Percentiles rank a stretch among this genome's conserved stretches.
Evolutionary conservation across 1,140 invertebrate genomes (phyloP).

Genomic region (Globodera rostochiensis): DNA sequence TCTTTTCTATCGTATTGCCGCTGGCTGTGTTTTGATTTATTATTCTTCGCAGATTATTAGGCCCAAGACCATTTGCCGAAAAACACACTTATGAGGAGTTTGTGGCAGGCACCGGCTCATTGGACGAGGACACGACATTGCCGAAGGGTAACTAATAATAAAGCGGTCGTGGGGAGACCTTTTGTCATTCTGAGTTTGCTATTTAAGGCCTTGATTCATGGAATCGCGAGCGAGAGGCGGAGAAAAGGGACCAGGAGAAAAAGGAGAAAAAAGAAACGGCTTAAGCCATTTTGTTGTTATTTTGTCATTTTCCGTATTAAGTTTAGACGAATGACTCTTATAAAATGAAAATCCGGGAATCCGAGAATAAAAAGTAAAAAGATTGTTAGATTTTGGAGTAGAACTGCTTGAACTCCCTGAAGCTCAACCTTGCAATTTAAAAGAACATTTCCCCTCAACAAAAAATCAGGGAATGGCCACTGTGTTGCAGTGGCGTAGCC

Average conservation of each 20-base stretch:
- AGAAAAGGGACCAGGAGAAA: constrained; percentile 34
- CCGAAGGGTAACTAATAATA: constrained; percentile 77
- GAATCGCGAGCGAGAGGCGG: constrained; percentile 72
- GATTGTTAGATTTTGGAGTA: too few species aligned
- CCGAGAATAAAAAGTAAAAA: too few species aligned
- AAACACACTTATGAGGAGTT: constrained; percentile 99
- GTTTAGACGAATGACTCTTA: neutral
- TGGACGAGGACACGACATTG: constrained; percentile 84
- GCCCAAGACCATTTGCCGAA: constrained; percentile 90
- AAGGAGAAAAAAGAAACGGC: constrained; percentile 18
- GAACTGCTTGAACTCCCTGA: too few species aligned
- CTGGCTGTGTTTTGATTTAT: neutral
- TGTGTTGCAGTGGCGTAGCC: too few species aligned
- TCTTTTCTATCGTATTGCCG: neutral
- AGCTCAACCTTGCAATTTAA: too few species aligned
- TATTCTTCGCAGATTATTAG: constrained; percentile 72
- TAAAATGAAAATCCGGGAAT: too few species aligned
- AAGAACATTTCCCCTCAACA: too few species aligned
- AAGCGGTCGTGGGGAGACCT: neutral
- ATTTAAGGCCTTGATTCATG: constrained; percentile 77
- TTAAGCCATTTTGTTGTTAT: neutral
- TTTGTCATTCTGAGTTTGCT: neutral
- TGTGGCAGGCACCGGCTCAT: constrained; percentile 95
- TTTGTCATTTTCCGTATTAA: neutral
- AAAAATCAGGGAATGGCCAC: too few species aligned